Evolutionary conservation across 1,140 invertebrate species (phyloP).

Genomic region (Platyscapa corneri): DNA sequence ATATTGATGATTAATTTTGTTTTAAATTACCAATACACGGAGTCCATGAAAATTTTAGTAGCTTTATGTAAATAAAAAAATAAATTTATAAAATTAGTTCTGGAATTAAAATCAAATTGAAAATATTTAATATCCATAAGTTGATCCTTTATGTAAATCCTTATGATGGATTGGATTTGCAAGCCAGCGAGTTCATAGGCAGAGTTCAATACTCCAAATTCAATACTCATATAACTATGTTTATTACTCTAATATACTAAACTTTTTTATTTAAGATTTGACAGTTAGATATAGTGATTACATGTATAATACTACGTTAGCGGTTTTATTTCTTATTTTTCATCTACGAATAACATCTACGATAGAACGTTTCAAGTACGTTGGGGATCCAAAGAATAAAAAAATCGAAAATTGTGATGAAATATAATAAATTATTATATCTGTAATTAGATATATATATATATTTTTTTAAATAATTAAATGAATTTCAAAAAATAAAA

Average conservation of each 20-base stretch:
- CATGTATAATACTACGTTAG: conserved; percentile 68
- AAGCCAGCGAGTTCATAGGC: conserved; percentile 22
- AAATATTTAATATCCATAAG: not conserved
- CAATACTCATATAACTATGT: conserved; percentile 59
- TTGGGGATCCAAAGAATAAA: conserved; percentile 55
- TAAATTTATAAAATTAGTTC: conserved; percentile 17
- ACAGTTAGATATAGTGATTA: conserved; percentile 68
- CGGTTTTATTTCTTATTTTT: conserved; percentile 34
- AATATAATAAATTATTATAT: no score
- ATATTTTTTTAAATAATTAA: no score
- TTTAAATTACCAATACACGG: no score
- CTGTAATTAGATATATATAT: no score
- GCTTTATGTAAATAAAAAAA: no score
- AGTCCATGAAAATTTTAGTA: no score
- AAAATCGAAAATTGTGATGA: conserved; percentile 7
- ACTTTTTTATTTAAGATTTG: conserved; percentile 63
- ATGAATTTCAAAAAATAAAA: no score
- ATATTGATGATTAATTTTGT: no score
- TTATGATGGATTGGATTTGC: not conserved
- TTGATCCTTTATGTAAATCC: not conserved
- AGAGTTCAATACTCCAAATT: conserved; percentile 43
- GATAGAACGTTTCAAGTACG: conserved; percentile 64
- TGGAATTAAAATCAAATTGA: conserved; percentile 22
- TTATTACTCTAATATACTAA: conserved; percentile 62
- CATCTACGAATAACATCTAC: conserved; percentile 69